phyloP scores from a whole-genome alignment of 2,113 vertebrate species.

The Chaetura pelagica region DNA sequence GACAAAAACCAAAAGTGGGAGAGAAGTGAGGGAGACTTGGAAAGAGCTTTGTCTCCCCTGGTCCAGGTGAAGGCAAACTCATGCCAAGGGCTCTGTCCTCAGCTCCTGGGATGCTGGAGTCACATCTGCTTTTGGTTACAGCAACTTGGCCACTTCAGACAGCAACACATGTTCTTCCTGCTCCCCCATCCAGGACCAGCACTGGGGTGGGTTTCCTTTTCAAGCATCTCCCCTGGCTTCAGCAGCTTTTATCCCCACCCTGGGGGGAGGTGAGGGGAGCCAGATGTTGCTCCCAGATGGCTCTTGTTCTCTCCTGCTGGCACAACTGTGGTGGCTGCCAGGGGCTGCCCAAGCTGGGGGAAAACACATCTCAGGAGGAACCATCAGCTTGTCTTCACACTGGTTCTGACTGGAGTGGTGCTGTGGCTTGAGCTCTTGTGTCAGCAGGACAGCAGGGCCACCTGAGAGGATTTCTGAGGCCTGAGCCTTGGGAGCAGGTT shows the following conservation, averaged over 20 bases:
- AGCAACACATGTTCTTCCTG: rapidly evolving
- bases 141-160: neutral
- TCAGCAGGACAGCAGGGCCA: neutral
- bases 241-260: rapidly evolving
- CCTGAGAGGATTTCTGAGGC: neutral
- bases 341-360: neutral
- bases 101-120: neutral
- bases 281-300: neutral
- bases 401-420: neutral
- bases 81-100: neutral
- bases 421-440: neutral
- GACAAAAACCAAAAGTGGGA: neutral
- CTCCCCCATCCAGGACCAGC: neutral
- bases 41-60: neutral
- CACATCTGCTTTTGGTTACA: neutral
- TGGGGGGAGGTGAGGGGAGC: neutral
- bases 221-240: neutral
- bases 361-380: neutral
- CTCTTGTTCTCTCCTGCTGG: neutral
- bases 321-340: rapidly evolving
- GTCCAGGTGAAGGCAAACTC: neutral
- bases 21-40: neutral
- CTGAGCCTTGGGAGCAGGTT: neutral
- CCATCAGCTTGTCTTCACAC: rapidly evolving
- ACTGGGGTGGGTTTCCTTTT: rapidly evolving